Conservation (phyloP, 2,797 vertebrate genomes). For the Setipinna tenuifilis region DNA sequence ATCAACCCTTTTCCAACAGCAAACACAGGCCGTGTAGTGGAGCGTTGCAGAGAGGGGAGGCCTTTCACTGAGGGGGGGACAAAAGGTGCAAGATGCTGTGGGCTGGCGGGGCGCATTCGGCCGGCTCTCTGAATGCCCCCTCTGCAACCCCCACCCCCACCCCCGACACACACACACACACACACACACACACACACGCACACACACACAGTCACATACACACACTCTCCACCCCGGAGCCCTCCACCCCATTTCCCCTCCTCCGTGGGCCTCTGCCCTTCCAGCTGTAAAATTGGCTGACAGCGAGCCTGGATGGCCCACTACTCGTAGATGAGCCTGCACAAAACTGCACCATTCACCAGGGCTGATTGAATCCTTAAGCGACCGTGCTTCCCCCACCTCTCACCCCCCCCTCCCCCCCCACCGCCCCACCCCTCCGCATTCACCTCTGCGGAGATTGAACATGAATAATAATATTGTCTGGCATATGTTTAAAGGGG, state of each 20-base stretch:
- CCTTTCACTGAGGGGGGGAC: conserved; percentile 71
- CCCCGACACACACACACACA: background rate
- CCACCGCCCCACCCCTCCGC: conserved; percentile 9
- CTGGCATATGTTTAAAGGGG: conserved; percentile 40
- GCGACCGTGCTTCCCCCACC: conserved; percentile 51
- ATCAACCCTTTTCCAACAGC: conserved; percentile 74
- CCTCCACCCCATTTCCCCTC: conserved; percentile 49
- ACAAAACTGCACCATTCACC: conserved; percentile 71
- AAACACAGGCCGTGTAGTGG: conserved; percentile 78
- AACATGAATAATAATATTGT: conserved; percentile 41
- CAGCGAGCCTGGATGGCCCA: conserved; percentile 67
- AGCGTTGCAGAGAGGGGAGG: conserved; percentile 70
- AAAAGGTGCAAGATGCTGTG: conserved; percentile 77
- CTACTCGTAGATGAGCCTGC: conserved; percentile 48
- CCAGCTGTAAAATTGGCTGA: conserved; percentile 80
- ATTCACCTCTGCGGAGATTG: conserved; percentile 39
- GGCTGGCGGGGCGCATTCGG: conserved; percentile 68
- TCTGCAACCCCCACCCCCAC: background rate
- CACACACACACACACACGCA: background rate
- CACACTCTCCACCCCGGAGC: background rate
- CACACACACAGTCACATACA: background rate
- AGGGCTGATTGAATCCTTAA: conserved; percentile 58
- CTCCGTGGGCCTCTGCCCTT: conserved; percentile 77
- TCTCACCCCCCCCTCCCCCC: background rate
- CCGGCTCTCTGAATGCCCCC: conserved; percentile 64